These are phyloP conservation scores for Hydra vulgaris DNA, from an alignment of 30 jellyfish, hydroid and myxozoan species.

Conservation along the genomic window DNA sequence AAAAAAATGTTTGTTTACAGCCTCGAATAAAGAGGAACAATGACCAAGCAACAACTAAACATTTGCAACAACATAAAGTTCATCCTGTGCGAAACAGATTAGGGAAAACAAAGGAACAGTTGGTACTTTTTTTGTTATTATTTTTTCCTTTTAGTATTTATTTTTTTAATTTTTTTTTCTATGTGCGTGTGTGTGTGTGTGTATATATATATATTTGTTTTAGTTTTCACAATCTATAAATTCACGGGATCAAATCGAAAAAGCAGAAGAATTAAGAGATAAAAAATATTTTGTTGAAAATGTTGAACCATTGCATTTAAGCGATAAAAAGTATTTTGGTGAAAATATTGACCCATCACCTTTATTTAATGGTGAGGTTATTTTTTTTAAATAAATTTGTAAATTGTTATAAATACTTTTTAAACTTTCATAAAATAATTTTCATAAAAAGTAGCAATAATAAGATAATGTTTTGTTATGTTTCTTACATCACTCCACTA, in stretches of 20 bases:
- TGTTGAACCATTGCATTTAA: no score
- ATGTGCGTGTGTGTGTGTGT: no score
- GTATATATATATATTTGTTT: no score
- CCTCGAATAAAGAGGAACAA: neutral
- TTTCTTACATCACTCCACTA: no score
- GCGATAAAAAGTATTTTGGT: no score
- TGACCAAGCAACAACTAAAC: neutral
- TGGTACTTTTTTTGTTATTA: slow-evolving; percentile 5
- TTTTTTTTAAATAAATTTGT: no score
- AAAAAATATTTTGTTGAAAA: no score
- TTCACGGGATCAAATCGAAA: neutral
- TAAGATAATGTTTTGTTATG: no score
- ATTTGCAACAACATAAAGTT: neutral
- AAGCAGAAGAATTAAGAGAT: neutral
- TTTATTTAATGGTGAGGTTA: neutral
- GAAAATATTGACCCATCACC: neutral
- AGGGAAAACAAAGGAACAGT: slow-evolving; percentile 28
- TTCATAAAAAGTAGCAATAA: no score
- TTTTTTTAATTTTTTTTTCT: no score
- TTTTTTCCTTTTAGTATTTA: no score
- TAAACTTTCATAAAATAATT: no score
- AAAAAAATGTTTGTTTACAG: neutral
- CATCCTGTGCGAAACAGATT: slow-evolving; percentile 35
- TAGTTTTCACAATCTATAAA: neutral
- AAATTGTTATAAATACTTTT: neutral